These are phyloP conservation scores for Trachops cirrhosus DNA, from an alignment of 2,797 vertebrate species.

Conservation along the genomic window DNA sequence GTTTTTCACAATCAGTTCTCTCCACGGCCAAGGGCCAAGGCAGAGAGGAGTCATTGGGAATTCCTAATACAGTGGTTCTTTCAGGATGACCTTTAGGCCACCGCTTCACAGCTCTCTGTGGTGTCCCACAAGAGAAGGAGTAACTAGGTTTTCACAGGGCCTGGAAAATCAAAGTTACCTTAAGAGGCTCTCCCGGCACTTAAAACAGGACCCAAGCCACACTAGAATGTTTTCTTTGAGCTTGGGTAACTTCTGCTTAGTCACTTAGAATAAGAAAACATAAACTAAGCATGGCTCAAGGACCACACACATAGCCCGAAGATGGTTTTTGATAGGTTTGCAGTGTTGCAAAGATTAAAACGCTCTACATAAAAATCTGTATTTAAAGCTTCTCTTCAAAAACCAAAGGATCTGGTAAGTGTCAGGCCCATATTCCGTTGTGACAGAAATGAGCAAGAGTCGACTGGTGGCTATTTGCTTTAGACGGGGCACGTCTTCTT, in stretches of 20 bases:
- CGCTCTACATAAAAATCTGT: slow-evolving; percentile 9
- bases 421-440: not conserved
- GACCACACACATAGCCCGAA: not conserved
- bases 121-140: not conserved
- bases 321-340: not conserved
- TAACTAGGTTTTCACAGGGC: not conserved
- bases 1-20: not conserved
- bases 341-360: not conserved
- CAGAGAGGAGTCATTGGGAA: not conserved
- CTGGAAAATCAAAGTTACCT: not conserved
- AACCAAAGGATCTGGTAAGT: not conserved
- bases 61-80: not conserved
- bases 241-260: not conserved
- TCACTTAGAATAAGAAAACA: slow-evolving; percentile 21
- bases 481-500: not conserved
- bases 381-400: slow-evolving; percentile 5
- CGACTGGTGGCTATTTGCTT: not conserved
- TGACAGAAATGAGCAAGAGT: not conserved
- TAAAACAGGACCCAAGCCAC: not conserved
- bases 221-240: slow-evolving; percentile 14
- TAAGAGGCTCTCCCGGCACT: not conserved
- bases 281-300: not conserved
- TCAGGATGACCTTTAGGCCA: not conserved
- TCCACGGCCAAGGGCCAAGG: not conserved
- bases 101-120: not conserved